phyloP scores from a whole-genome alignment of 1,140 invertebrate genomes.

The Archivesica marissinica region DNA sequence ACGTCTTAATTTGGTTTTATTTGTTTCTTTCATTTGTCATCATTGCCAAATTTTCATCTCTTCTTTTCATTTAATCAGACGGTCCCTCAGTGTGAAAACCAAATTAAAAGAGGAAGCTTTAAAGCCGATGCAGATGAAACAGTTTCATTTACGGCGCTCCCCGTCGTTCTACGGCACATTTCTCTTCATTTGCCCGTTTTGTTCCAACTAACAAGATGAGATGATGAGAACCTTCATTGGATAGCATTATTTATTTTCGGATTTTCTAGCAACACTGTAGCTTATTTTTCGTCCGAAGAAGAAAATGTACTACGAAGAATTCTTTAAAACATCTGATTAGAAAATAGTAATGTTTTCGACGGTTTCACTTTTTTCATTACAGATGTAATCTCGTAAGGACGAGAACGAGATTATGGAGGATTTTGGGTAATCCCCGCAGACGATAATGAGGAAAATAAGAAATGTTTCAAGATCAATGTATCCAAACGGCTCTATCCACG shows the following conservation, averaged over 20 bases:
- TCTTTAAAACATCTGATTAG: conserved; percentile 1
- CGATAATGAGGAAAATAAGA: conserved; percentile 58
- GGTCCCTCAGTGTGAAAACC: conserved; percentile 40
- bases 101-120: conserved; percentile 39
- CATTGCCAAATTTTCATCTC: conserved; percentile 37
- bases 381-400: conserved; percentile 61
- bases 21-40: conserved; percentile 42
- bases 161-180: conserved; percentile 29
- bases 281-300: background rate
- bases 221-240: conserved; percentile 14
- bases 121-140: conserved; percentile 28
- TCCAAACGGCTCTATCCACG: background rate
- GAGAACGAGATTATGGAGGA: conserved; percentile 57
- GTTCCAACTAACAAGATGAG: background rate
- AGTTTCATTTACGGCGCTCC: conserved; percentile 52
- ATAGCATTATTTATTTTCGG: conserved; percentile 13
- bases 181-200: conserved; percentile 30
- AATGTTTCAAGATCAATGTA: conserved; percentile 45
- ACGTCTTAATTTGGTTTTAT: conserved; percentile 28
- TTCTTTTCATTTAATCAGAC: conserved; percentile 36
- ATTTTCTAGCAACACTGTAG: conserved; percentile 5
- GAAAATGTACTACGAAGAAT: background rate
- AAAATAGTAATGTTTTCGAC: conserved; percentile 42
- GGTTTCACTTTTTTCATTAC: conserved; percentile 59
- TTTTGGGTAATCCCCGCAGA: conserved; percentile 51